A percentile compares a stretch with the other conserved stretches of the same genome.
phyloP scores from a whole-genome alignment of 1,140 invertebrate species.

The Vollenhovia emeryi region DNA sequence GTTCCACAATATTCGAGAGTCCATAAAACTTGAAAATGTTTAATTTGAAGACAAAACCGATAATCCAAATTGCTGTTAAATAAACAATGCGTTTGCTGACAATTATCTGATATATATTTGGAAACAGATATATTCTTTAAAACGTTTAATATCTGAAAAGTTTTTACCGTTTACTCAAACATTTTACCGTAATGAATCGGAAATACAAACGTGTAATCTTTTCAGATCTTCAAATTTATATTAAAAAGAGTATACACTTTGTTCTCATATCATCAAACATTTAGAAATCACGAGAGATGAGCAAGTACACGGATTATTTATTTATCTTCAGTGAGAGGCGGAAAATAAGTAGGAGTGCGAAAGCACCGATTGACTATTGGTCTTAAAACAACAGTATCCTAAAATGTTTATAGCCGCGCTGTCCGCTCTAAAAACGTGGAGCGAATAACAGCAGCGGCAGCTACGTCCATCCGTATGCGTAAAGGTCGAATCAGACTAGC shows the following conservation, averaged over 20 bases:
- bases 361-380: background rate
- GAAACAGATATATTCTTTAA: background rate
- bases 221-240: background rate
- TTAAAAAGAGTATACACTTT: too few relatives aligned
- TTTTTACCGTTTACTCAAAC: background rate
- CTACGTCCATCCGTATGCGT: background rate
- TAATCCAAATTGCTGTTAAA: background rate
- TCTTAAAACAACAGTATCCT: background rate
- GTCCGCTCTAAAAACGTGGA: background rate
- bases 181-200: background rate
- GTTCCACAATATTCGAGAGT: background rate
- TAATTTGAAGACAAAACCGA: background rate
- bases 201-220: background rate
- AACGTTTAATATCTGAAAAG: background rate
- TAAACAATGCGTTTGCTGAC: background rate
- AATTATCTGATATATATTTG: background rate
- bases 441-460: background rate
- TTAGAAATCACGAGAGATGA: background rate
- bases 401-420: background rate
- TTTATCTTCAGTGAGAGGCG: background rate
- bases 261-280: too few relatives aligned
- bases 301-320: background rate
- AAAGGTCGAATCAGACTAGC: too few relatives aligned
- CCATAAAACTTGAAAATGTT: background rate
- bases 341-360: background rate